phyloP scores from a whole-genome alignment of 2,113 vertebrate species.

The Thymallus thymallus region DNA sequence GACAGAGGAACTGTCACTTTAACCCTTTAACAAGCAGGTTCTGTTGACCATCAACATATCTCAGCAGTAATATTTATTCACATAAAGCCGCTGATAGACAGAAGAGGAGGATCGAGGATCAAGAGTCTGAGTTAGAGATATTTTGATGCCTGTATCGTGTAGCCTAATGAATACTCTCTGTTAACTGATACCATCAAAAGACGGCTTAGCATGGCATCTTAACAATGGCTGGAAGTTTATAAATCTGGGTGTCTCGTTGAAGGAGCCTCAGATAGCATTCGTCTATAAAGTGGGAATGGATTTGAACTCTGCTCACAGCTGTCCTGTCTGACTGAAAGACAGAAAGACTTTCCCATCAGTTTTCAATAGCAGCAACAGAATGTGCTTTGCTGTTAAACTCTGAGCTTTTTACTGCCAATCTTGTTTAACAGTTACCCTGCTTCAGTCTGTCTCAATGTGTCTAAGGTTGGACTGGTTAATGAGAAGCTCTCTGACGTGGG shows the following conservation, averaged over 20 bases:
- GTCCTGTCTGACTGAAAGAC: slow-evolving; percentile 35
- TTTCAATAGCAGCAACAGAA: slow-evolving; percentile 65
- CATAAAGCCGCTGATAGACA: slow-evolving; percentile 41
- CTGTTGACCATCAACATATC: slow-evolving; percentile 55
- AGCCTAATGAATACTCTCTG: slow-evolving; percentile 58
- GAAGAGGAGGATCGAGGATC: slow-evolving; percentile 38
- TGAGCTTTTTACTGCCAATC: slow-evolving; percentile 66
- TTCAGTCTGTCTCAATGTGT: slow-evolving; percentile 1
- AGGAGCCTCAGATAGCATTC: slow-evolving; percentile 62
- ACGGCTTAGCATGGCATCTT: slow-evolving; percentile 61
- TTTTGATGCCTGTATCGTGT: slow-evolving; percentile 58
- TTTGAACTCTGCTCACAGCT: slow-evolving; percentile 61
- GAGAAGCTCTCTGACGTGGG: no score
- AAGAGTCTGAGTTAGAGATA: slow-evolving; percentile 26
- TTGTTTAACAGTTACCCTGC: slow-evolving; percentile 57
- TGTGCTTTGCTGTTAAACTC: slow-evolving; percentile 65
- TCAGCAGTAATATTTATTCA: slow-evolving; percentile 51
- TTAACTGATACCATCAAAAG: slow-evolving; percentile 67
- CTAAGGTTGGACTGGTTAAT: no score
- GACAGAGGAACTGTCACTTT: slow-evolving; percentile 44
- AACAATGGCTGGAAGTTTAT: slow-evolving; percentile 67
- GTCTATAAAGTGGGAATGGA: slow-evolving; percentile 69
- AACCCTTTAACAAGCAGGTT: slow-evolving; percentile 56
- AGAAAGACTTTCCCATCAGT: slow-evolving; percentile 67
- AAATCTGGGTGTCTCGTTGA: slow-evolving; percentile 60